Evolutionary conservation across 2,113 vertebrate genomes (phyloP), one percentile per base, ranked within the genome.

Genomic region (Pygathrix nemaeus): DNA sequence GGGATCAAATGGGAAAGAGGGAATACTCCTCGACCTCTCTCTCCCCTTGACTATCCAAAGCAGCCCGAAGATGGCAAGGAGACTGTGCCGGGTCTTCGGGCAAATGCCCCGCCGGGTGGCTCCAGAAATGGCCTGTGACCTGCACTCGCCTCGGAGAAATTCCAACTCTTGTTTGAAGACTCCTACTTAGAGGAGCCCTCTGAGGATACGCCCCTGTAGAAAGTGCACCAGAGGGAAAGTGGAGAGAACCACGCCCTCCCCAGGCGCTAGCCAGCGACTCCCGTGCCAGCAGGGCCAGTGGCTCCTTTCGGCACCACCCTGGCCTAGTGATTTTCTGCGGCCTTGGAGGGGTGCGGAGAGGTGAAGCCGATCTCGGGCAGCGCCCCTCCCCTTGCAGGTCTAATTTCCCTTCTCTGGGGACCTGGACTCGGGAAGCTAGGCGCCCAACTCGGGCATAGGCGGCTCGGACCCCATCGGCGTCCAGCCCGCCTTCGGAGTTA

Each of bases 371-470:
- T 73, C 66, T 52, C 1, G 6, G 5, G 48, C 55, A 45, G n/a
- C 8, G 3, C 40, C 72, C 48, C 73, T 3, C 50, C 73, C 38
- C 45, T 66, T 96, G 80, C 25, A 66, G 6, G 59, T 59, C 59
- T 6, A 8, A 59, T 32, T 68, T 73, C 32, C 35, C 38, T 32
- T 75, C 61, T 61, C 32, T 48, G 40, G 48, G 50, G 81, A 38
- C 17, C 1, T 0, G 17, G 5, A 21, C 0, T 0, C 13, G 8
- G 38, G 35, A 48, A 85, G 38, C 55, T 32, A 17, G 64, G 48
- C 27, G 52, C 27, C 48, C 61, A 45, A 1, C 16, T 27, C 40
- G 0, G n/a, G 61, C 0, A 30, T 35, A 38, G 1, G 8, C 3
- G 78, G 9, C 40, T 40, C 66, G 1, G 4, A 1, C 50, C 57